Percentiles rank a stretch among this genome's conserved stretches.
phyloP scores from a whole-genome alignment of 1,140 invertebrate genomes.

The Reticulitermes speratus region DNA sequence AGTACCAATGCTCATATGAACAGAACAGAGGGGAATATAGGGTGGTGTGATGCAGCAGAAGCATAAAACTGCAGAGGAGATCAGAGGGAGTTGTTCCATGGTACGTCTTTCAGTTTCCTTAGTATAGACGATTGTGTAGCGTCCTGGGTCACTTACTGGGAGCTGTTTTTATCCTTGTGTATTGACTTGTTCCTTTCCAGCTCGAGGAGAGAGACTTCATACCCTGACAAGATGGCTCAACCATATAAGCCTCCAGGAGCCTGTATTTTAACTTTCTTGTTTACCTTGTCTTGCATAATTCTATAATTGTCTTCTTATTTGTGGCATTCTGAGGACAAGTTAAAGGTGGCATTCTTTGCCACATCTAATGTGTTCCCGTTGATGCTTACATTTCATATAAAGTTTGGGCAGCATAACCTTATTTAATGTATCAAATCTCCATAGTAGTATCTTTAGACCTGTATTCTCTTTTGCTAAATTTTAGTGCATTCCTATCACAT shows the following conservation, averaged over 20 bases:
- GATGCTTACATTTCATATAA: conserved; percentile 5
- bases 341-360: background rate
- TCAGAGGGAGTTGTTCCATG: too few relatives aligned
- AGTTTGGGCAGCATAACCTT: background rate
- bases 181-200: background rate
- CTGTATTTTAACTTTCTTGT: background rate
- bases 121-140: background rate
- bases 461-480: too few relatives aligned
- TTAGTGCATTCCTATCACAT: too few relatives aligned
- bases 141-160: background rate
- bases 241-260: background rate
- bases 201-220: background rate
- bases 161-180: background rate
- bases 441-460: background rate
- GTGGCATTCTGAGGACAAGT: background rate
- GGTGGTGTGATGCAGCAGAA: too few relatives aligned
- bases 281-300: background rate
- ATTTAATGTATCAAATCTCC: background rate
- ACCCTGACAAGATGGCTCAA: background rate
- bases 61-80: too few relatives aligned
- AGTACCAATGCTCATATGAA: too few relatives aligned
- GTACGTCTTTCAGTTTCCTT: too few relatives aligned
- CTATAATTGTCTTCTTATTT: background rate
- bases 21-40: too few relatives aligned
- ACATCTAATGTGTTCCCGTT: background rate